Base-by-base conservation (phyloP, 2,113 vertebrate species). In the Brachypteracias leptosomus region DNA sequence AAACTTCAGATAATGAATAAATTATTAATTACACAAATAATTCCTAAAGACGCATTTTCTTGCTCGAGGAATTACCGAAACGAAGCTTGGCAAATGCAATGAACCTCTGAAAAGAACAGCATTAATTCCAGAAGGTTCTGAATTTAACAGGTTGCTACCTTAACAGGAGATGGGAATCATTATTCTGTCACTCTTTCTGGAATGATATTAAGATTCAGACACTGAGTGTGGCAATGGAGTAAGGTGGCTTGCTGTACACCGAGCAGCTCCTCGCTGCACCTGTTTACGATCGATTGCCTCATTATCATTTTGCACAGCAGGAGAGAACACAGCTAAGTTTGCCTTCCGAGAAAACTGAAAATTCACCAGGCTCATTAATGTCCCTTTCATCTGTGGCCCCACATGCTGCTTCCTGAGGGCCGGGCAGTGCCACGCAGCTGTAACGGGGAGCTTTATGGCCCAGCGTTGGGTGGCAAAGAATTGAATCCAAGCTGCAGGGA, bases 221-320 rank as follows among this genome's bases (percentile, higher is more conserved):
- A 0, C 90, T 0, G 17, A 88, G 78, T 9, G 1, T 7, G 13
- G 71, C 57, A 18, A 28, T 7, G 36, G 82, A 88, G 89, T 6
- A 65, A 10, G 3, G 86, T 88, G 94, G 47, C 38, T 94, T 15
- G 10, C 76, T 9, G 72, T 8, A 13, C 11, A 5, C 72, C 2
- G 6, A 90, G 87, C 78, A 58, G 85, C 82, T 91, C 93, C 89
- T 91, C 12, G 0, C 67, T 81, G 77, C 83, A 78, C 90, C 88
- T 88, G 74, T 61, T 91, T 89, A 62, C 47, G 3, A 94, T 91
- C 85, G 21, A 96, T 91, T 73, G 78, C 94, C 89, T 97, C 91
- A 97, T 97, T 95, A 95, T 28, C 86, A 95, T 96, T 85, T 79
- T 1, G 0, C 95, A 68, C 95, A 93, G 95, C 15, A 0, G 86